Conservation (phyloP, 1,140 invertebrate species). For the Parasteatoda tepidariorum region DNA sequence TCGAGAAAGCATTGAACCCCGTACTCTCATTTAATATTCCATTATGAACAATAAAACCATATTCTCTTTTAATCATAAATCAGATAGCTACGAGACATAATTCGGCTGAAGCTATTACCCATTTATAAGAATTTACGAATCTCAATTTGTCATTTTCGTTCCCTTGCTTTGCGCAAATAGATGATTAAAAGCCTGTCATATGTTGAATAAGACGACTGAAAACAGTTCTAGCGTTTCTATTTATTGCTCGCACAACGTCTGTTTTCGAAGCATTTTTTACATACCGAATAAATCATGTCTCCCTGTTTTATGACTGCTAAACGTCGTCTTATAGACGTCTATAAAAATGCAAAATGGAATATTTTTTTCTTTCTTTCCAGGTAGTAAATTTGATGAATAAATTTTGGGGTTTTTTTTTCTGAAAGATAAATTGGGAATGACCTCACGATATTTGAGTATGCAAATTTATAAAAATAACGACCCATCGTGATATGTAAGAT, state of each 20-base stretch:
- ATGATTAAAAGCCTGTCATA: slow-evolving; percentile 39
- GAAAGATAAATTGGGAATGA: too few relatives aligned
- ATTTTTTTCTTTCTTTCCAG: too few relatives aligned
- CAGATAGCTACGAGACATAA: slow-evolving; percentile 38
- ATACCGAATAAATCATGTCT: not conserved
- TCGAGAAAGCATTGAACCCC: slow-evolving; percentile 19
- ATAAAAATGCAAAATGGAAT: not conserved
- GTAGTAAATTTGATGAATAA: too few relatives aligned
- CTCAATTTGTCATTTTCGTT: slow-evolving; percentile 40
- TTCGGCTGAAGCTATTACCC: slow-evolving; percentile 42
- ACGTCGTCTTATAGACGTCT: not conserved
- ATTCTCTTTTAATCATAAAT: slow-evolving; percentile 49
- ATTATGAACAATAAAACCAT: slow-evolving; percentile 57
- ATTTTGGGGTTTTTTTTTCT: too few relatives aligned
- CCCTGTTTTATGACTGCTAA: not conserved
- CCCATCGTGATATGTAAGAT: too few relatives aligned
- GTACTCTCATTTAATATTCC: slow-evolving; percentile 50
- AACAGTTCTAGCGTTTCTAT: slow-evolving; percentile 40
- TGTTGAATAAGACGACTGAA: slow-evolving; percentile 49
- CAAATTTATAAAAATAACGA: too few relatives aligned
- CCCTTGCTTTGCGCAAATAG: slow-evolving; percentile 6
- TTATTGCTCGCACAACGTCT: slow-evolving; percentile 23
- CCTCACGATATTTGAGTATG: too few relatives aligned
- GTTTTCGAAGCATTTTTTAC: not conserved
- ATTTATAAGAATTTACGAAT: slow-evolving; percentile 57